Conservation (phyloP, 2,888 invertebrate species). For the Isoperla grammatica region DNA sequence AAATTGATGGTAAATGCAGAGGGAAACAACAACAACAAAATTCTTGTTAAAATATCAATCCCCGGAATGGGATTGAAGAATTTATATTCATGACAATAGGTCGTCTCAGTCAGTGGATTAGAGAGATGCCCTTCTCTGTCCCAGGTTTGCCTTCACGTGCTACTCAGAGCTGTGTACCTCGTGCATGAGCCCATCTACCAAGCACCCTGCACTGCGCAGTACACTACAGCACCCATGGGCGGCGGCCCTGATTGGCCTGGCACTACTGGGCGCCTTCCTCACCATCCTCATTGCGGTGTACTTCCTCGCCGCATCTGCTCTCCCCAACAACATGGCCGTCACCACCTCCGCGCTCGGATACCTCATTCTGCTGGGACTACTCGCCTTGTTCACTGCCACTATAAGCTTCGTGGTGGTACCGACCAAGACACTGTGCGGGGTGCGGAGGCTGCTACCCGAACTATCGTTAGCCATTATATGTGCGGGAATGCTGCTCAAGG, state of each 20-base stretch:
- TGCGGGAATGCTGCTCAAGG: conserved; percentile 42
- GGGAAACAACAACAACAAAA: no score
- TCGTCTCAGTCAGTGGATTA: no score
- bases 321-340: conserved; percentile 26
- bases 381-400: conserved; percentile 41
- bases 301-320: conserved; percentile 27
- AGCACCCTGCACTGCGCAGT: conserved; percentile 3
- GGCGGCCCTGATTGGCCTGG: conserved; percentile 22
- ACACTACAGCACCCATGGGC: conserved; percentile 22
- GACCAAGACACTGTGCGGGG: conserved; percentile 40
- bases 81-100: no score
- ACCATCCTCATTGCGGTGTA: conserved; percentile 26
- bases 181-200: background rate
- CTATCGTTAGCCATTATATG: conserved; percentile 44
- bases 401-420: conserved; percentile 34
- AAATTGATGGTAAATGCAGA: no score
- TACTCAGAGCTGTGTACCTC: conserved; percentile 2
- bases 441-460: conserved; percentile 44
- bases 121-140: background rate
- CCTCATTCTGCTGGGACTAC: conserved; percentile 43
- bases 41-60: no score
- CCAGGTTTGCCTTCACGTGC: conserved; percentile 2
- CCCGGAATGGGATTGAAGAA: no score
- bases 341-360: conserved; percentile 42
- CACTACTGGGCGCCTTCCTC: conserved; percentile 26